phyloP scores from a whole-genome alignment of 1,140 invertebrate genomes.

The Mercenaria mercenaria region DNA sequence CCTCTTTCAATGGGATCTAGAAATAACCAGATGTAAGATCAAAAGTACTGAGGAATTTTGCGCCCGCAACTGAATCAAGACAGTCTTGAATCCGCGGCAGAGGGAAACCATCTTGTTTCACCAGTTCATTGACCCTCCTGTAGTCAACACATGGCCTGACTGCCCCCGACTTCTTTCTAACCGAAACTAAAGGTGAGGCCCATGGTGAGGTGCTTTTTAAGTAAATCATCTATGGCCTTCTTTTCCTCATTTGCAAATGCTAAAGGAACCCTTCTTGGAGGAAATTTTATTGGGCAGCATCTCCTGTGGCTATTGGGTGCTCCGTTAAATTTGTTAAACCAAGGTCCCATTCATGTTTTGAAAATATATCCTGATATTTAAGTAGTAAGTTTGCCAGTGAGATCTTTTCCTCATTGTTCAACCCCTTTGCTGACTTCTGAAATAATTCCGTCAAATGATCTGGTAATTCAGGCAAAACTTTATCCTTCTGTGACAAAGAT shows the following conservation, averaged over 20 bases:
- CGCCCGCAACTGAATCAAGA: not conserved
- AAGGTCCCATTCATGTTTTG: constrained; percentile 60
- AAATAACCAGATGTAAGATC: not conserved
- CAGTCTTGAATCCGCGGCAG: constrained; percentile 1
- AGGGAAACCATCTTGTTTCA: constrained; percentile 22
- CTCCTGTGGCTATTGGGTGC: constrained; percentile 60
- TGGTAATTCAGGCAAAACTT: too few relatives aligned
- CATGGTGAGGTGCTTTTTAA: constrained; percentile 15
- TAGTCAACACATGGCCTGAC: constrained; percentile 9
- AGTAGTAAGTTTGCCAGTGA: not conserved
- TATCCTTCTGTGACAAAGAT: too few relatives aligned
- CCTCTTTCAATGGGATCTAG: constrained; percentile 17
- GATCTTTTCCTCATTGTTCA: not conserved
- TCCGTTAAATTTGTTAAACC: constrained; percentile 49
- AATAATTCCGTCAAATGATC: too few relatives aligned
- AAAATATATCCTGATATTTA: constrained; percentile 55
- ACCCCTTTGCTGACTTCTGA: not conserved
- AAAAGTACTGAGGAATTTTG: not conserved
- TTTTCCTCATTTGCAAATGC: constrained; percentile 34
- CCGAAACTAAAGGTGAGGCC: constrained; percentile 10
- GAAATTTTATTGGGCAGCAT: constrained; percentile 40
- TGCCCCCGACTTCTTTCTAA: constrained; percentile 6
- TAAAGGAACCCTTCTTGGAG: constrained; percentile 47
- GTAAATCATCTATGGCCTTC: constrained; percentile 49
- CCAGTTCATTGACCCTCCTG: not conserved